Evolutionary conservation across 2,797 vertebrate genomes (phyloP).

Genomic region (Pangasius mekongensis): DNA sequence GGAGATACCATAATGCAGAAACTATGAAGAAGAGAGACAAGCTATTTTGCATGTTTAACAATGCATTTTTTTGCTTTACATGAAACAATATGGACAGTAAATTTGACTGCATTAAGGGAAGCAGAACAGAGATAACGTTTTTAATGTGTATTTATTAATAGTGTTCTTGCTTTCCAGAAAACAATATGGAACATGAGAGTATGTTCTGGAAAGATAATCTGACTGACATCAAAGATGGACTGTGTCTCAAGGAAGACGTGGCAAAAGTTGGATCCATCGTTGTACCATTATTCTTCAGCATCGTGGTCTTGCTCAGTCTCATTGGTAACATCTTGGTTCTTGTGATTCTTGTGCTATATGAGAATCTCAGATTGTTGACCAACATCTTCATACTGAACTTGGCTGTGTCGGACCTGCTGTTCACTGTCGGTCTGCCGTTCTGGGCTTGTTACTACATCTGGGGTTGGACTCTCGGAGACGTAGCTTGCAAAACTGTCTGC

Average conservation of each 20-base stretch:
- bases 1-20: background rate
- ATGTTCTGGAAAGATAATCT: too few relatives aligned
- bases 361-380: constrained; percentile 84
- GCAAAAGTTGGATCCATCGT: constrained; percentile 5
- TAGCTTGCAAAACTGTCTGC: constrained; percentile 78
- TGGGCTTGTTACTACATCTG: constrained; percentile 77
- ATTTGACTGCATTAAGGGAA: too few relatives aligned
- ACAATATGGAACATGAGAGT: too few relatives aligned
- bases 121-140: too few relatives aligned
- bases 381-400: constrained; percentile 91
- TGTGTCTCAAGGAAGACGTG: constrained; percentile 21
- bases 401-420: constrained; percentile 86
- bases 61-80: background rate
- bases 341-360: constrained; percentile 78
- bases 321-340: constrained; percentile 86
- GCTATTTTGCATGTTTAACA: background rate
- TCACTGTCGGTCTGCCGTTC: constrained; percentile 86
- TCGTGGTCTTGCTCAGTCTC: constrained; percentile 27
- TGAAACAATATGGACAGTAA: background rate
- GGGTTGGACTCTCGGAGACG: constrained; percentile 81
- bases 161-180: too few relatives aligned
- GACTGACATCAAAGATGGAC: too few relatives aligned
- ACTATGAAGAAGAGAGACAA: background rate
- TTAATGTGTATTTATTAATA: too few relatives aligned
- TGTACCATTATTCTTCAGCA: constrained; percentile 8